Evolutionary conservation across 37 sponge, comb jelly and placozoan genomes (phyloP), one percentile per base, ranked within the genome.

Genomic region (Geodia barretti): DNA sequence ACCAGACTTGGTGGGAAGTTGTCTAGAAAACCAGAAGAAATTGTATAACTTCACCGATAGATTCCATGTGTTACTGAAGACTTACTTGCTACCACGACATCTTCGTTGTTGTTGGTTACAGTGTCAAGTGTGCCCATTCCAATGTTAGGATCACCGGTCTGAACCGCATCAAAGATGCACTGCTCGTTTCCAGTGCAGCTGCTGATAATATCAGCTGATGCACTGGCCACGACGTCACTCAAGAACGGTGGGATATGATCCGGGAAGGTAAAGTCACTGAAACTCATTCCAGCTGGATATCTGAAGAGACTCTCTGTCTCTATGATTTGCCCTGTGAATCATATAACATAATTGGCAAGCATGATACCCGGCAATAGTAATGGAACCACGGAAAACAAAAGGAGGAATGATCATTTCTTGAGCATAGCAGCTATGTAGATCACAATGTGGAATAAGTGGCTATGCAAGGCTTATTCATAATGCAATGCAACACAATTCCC

Each of bases 131-230:
- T 87, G 19, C 29, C 65, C 37, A 76, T 43, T 9, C 84, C 92
- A 29, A 92, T 60, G 0, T 41, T 72, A 7, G 38, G 2, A 43
- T 86, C 66, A 0, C 85, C 85, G 60, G 92, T 92, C 62, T 87
- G 88, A n/a, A 32, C 30, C 2, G 65, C 59, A 68, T 92, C 92
- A 87, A 75, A 87, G 17, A 92, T 64, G 39, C 92, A 92, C 60
- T 41, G 31, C 0, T 41, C 28, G 63, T 87, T 67, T 25, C 68
- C 69, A 33, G 60, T 70, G 67, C 92, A 92, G 20, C 31, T 62
- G 3, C 3, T 65, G 24, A 31, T 43, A 21, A 79, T 28, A 1
- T 71, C 70, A 28, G 19, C n/a, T 43, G 64, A 28, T 31, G 78
- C 84, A 67, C 47, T 79, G 1, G 63, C 75, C 23, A 79, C 11